These are phyloP conservation scores for Malurus elegans DNA, from an alignment of 2,113 vertebrate species.

Conservation along the genomic window DNA sequence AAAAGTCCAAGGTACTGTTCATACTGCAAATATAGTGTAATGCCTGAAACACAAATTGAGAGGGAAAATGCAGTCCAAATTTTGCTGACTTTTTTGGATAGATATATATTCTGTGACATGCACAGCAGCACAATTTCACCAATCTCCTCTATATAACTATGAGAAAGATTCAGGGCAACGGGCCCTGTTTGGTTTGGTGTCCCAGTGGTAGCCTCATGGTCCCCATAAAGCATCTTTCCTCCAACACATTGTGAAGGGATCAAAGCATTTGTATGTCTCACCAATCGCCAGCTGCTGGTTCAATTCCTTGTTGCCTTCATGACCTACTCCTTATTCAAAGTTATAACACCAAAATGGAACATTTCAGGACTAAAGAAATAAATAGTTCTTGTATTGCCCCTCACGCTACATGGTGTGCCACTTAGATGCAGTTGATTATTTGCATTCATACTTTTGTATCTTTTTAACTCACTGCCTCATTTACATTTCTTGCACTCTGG, in stretches of 20 bases:
- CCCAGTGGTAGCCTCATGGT: not conserved
- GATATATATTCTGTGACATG: not conserved
- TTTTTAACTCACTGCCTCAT: not conserved
- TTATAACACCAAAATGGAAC: not conserved
- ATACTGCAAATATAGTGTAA: not conserved
- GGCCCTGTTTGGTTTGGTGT: not conserved
- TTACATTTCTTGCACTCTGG: not conserved
- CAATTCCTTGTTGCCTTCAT: not conserved
- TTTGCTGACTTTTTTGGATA: not conserved
- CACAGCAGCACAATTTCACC: not conserved
- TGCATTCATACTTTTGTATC: not conserved
- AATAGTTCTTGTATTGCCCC: not conserved
- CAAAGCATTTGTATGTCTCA: not conserved
- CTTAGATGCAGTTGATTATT: not conserved
- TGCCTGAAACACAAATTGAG: not conserved
- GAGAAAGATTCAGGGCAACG: not conserved
- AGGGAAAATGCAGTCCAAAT: not conserved
- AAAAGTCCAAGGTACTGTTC: not conserved
- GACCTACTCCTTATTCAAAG: not conserved
- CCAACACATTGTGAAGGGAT: rapidly evolving
- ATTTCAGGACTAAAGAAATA: not conserved
- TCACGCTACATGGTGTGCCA: not conserved
- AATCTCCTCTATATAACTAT: not conserved
- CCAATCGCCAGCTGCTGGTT: not conserved
- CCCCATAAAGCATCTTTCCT: not conserved